Conservation (phyloP, 1,140 invertebrate species). For the Formica exsecta region DNA sequence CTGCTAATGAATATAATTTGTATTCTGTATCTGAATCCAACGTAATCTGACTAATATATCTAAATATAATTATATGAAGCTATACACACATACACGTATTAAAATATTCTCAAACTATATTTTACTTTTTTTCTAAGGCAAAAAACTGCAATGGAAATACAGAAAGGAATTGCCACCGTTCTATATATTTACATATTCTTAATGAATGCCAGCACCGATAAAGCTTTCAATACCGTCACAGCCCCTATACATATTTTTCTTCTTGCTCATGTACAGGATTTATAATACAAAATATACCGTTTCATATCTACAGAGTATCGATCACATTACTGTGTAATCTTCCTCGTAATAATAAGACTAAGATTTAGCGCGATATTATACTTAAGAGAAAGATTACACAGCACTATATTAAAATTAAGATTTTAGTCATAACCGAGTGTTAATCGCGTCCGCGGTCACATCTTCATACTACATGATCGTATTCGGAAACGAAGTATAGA, state of each 20-base stretch:
- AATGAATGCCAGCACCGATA: constrained; percentile 36
- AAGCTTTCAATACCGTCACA: constrained; percentile 45
- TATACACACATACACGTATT: not conserved
- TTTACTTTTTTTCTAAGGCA: constrained; percentile 21
- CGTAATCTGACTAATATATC: not conserved
- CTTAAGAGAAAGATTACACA: too few relatives aligned
- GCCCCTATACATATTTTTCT: constrained; percentile 25
- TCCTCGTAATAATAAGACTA: not conserved
- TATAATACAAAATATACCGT: constrained; percentile 45
- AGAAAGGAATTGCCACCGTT: constrained; percentile 1
- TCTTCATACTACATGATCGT: constrained; percentile 71
- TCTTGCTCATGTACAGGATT: constrained; percentile 28
- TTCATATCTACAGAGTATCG: constrained; percentile 42
- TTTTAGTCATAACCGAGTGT: constrained; percentile 29
- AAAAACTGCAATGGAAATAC: constrained; percentile 35
- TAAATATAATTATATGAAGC: constrained; percentile 33
- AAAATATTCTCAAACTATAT: constrained; percentile 44
- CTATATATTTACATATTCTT: constrained; percentile 44
- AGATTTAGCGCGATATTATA: too few relatives aligned
- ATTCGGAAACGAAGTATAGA: constrained; percentile 88
- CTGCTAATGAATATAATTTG: not conserved
- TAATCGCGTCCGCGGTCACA: not conserved
- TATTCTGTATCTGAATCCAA: too few relatives aligned
- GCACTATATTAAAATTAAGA: constrained; percentile 7
- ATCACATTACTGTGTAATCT: constrained; percentile 19